Evolutionary conservation across 64 coral and sea anemone genomes (phyloP), one percentile per base, ranked within the genome.

Genomic region (Porites lutea): DNA sequence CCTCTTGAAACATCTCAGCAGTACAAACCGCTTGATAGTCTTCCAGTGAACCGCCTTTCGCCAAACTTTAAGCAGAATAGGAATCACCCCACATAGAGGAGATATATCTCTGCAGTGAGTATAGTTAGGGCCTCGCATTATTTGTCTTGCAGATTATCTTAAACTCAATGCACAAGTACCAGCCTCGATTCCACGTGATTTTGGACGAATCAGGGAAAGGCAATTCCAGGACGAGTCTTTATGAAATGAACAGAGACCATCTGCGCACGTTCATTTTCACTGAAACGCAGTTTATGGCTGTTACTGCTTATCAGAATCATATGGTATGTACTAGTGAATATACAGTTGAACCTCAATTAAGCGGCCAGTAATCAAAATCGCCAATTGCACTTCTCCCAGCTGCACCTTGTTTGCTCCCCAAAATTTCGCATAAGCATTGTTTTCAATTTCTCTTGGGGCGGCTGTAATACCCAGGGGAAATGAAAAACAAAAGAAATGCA

Each of bases 151-250:
- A 98, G 96, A 98, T 98, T 20, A 98, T 98, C 68, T 48, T 99
- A 12, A 99, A 99, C 70, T 99, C 97, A 3, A 99, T 99, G 97
- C 97, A 99, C 67, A 99, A 99, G 88, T 99, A 99, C 43, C 97
- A 99, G 53, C 97, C 97, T 75, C 91, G 97, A 77, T 99, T 99
- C 59, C 97, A 99, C 78, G 92, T 99, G 27, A 92, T 99, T 72
- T 79, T 99, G 8, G 94, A 94, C 59, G 89, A 92, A 19, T 86
- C 94, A 54, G 97, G 94, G 67, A 96, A 87, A 58, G 81, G 81
- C 64, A 79, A 61, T 68, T 73, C 71, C 72, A 97, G 88, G 54
- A 85, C 93, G 48, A 94, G 81, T 66, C 81, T 96, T 16, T 88
- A 93, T 22, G 97, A 99, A 20, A 90, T 94, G 54, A 96, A 90